Conservation (phyloP, 2,797 vertebrate genomes). For the Helostoma temminkii region DNA sequence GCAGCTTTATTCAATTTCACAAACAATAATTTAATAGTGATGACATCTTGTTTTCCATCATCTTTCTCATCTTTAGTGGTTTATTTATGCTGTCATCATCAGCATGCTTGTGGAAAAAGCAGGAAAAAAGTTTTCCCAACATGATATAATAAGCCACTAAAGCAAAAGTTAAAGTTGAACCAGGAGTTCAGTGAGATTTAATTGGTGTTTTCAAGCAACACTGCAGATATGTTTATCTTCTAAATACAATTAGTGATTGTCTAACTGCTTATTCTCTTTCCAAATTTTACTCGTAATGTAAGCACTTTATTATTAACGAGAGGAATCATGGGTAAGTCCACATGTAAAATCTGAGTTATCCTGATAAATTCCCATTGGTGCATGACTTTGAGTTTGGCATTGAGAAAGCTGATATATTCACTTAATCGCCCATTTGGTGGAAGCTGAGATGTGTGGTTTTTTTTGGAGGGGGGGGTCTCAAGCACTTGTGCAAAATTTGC, state of each 20-base stretch:
- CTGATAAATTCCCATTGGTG: too few species aligned
- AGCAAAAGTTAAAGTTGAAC: too few species aligned
- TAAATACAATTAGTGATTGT: too few species aligned
- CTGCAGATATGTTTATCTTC: too few species aligned
- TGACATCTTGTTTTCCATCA: not conserved
- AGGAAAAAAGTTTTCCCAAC: not conserved
- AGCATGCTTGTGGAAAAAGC: not conserved
- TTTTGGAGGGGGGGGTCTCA: slow-evolving; percentile 17
- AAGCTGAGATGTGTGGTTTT: not conserved
- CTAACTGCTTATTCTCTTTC: too few species aligned
- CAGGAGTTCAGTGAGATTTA: too few species aligned
- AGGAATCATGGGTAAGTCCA: too few species aligned
- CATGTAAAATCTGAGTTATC: not conserved
- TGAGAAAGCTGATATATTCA: slow-evolving; percentile 3
- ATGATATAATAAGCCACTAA: too few species aligned
- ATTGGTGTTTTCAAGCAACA: too few species aligned
- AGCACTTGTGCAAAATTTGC: slow-evolving; percentile 15
- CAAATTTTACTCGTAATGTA: too few species aligned
- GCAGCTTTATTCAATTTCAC: not conserved
- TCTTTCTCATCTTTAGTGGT: not conserved
- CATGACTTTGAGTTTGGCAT: slow-evolving; percentile 3
- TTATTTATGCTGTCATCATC: not conserved
- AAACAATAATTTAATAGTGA: not conserved
- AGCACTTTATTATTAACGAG: too few species aligned
- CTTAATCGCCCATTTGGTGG: not conserved